Conservation (phyloP, 2,113 vertebrate genomes). For the Natator depressus region DNA sequence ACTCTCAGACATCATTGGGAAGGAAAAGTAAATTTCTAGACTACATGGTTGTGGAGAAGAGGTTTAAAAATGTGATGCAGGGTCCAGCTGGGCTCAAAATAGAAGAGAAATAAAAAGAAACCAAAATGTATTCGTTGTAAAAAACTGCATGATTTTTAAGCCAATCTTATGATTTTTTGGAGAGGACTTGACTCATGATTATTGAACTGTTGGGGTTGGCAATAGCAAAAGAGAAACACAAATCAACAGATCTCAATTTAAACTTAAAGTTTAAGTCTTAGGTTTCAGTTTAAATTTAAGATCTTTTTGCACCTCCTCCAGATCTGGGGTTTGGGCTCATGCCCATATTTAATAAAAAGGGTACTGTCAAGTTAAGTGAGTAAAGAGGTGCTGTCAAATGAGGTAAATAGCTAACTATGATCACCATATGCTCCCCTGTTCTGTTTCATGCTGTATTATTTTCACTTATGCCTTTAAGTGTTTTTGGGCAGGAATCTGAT, state of each 20-base stretch:
- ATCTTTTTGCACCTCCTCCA: background rate
- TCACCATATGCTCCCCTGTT: background rate
- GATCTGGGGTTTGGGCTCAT: background rate
- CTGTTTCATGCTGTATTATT: background rate
- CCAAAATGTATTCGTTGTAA: background rate
- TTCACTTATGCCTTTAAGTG: background rate
- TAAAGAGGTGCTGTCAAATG: background rate
- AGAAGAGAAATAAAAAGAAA: background rate
- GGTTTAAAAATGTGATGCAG: background rate
- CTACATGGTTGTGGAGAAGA: background rate
- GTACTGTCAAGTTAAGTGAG: background rate
- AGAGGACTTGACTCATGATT: background rate
- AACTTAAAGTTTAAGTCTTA: background rate
- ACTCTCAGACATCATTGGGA: background rate
- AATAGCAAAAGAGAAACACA: background rate
- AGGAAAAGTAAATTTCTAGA: background rate
- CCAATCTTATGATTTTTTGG: background rate
- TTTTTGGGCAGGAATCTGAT: background rate
- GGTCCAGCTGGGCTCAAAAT: background rate
- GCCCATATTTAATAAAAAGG: background rate
- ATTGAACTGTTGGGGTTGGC: background rate
- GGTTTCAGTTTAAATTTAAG: background rate
- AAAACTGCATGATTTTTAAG: background rate
- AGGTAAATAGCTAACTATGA: background rate
- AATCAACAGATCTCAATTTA: rapidly evolving